Conservation (phyloP, 2,888 invertebrate species). For the Pollenia angustigena region DNA sequence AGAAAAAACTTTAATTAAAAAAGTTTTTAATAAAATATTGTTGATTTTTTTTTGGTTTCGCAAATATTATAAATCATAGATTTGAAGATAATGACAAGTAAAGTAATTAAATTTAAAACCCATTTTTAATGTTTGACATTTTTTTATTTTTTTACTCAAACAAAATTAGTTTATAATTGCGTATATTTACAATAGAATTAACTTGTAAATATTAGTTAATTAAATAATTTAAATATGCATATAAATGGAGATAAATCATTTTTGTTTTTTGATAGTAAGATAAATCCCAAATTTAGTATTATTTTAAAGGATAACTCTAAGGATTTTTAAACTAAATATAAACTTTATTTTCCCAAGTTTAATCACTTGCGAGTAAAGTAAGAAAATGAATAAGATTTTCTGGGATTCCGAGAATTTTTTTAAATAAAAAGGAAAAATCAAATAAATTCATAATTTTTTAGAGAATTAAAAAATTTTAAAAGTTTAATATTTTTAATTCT, state of each 20-base stretch:
- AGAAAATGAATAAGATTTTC: no score
- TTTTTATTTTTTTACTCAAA: slow-evolving; percentile 6
- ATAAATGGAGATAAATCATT: background rate
- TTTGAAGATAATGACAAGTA: slow-evolving; percentile 50
- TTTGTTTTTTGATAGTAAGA: background rate
- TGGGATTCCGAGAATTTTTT: no score
- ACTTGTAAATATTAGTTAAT: background rate
- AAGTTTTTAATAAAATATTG: slow-evolving; percentile 25
- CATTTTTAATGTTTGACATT: background rate
- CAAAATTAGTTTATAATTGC: slow-evolving; percentile 30
- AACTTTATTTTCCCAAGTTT: no score
- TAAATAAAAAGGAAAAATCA: no score
- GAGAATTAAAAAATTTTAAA: no score
- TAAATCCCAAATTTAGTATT: no score
- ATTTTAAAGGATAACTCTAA: no score
- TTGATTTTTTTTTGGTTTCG: background rate
- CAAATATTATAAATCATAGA: slow-evolving; percentile 40
- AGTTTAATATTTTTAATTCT: no score
- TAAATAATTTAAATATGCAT: background rate
- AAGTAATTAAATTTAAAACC: slow-evolving; percentile 41
- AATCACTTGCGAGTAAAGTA: no score
- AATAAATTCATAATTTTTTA: no score
- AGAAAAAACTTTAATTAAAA: slow-evolving; percentile 55
- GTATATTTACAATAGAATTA: background rate
- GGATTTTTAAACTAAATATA: no score